A percentile compares a stretch with the other conserved stretches of the same genome.
Conservation (phyloP, 2,888 invertebrate genomes). For the Agonopterix subpropinquella region DNA sequence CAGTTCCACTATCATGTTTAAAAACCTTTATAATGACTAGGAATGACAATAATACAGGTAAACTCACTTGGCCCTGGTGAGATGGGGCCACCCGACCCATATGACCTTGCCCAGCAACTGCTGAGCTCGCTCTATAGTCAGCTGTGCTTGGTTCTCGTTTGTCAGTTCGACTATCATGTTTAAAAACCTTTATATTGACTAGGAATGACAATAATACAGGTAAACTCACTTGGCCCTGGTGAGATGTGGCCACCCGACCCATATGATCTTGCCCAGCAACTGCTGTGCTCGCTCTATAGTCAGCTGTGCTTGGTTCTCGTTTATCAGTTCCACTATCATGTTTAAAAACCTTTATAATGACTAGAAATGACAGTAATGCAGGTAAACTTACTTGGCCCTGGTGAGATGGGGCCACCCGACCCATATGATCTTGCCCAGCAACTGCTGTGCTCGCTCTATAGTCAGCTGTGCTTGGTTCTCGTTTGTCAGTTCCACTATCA, state of each 20-base stretch:
- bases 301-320: conserved; percentile 54
- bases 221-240: conserved; percentile 82
- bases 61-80: conserved; percentile 75
- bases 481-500: conserved; percentile 79
- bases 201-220: too few relatives aligned
- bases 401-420: conserved; percentile 65
- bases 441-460: conserved; percentile 44
- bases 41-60: too few relatives aligned
- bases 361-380: too few relatives aligned
- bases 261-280: conserved; percentile 83
- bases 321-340: conserved; percentile 83
- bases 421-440: conserved; percentile 84
- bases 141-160: conserved; percentile 29
- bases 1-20: conserved; percentile 17
- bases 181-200: too few relatives aligned
- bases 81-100: conserved; percentile 76
- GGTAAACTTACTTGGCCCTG: conserved; percentile 76
- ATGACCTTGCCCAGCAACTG: conserved; percentile 83
- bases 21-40: too few relatives aligned
- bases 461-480: conserved; percentile 54
- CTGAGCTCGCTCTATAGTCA: conserved; percentile 59
- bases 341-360: conserved; percentile 46
- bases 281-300: conserved; percentile 49
- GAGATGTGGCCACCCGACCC: conserved; percentile 95
- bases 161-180: too few relatives aligned